Base-by-base conservation (phyloP, 2,113 vertebrate genomes). In the Elanoides forficatus region DNA sequence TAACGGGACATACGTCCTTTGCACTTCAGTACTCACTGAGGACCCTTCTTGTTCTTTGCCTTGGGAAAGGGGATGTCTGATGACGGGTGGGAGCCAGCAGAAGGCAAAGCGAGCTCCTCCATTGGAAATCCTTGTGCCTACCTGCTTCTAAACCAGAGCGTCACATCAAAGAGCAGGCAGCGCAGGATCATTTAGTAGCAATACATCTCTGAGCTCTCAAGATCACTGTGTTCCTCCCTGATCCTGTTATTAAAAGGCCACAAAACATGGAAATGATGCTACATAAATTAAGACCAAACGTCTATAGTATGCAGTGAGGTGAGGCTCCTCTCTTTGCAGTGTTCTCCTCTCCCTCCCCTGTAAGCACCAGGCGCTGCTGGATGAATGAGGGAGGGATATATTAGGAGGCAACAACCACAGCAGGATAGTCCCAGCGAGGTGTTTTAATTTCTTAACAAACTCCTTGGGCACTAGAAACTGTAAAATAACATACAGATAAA, bases 401-500 rank as follows among this genome's bases (percentile, higher is more conserved):
- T 25, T 45, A 66, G 47, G 55, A 93, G 32, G 65, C 38, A 74
- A 23, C 38, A 62, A 43, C 27, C n/a, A 40, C 20, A 72, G 40
- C 20, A 86, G 27, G 38, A 82, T 40, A 90, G 50, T 5, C 19
- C 40, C 16, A 26, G 65, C 0, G 22, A 93, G 86, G 62, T 84
- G 88, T 89, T 96, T 92, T 72, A 85, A 80, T 96, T 95, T 91
- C 88, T 71, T 91, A 75, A 87, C 74, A 52, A 91, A 94, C 30
- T 97, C 70, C 52, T 75, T 94, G 88, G 53, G 60, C 88, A 67
- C 52, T 79, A 58, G 65, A 90, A 97, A 68, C 65, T 95, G 86
- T 95, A 94, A 95, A 95, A 82, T 48, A 93, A 50, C 91, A 93
- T 74, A 72, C 43, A 94, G 53, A 95, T 95, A 97, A 96, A 97